These are phyloP conservation scores for Acridotheres tristis DNA, from an alignment of 2,797 vertebrate genomes.

Conservation along the genomic window DNA sequence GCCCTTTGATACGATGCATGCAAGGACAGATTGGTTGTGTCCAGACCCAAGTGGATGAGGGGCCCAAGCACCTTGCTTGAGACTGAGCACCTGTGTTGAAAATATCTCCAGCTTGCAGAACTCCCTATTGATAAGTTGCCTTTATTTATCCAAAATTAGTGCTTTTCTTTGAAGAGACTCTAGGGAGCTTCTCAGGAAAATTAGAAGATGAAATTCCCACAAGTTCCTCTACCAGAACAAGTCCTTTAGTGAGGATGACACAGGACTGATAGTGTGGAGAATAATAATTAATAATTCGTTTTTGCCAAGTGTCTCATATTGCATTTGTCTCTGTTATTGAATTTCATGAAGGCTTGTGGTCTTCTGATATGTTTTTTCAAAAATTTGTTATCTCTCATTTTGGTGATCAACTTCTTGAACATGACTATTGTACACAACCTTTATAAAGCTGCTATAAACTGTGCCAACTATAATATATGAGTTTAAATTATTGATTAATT, in stretches of 20 bases:
- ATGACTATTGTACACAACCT: accelerated
- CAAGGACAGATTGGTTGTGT: neutral
- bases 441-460: neutral
- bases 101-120: neutral
- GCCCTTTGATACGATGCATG: neutral
- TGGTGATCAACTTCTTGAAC: neutral
- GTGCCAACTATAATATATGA: neutral
- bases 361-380: neutral
- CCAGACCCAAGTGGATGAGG: neutral
- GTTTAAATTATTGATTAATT: neutral
- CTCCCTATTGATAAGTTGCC: neutral
- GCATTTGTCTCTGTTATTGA: neutral
- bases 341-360: neutral
- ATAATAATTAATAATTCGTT: neutral
- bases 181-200: neutral
- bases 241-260: neutral
- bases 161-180: neutral
- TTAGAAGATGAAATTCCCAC: neutral
- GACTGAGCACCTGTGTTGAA: neutral
- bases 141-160: neutral
- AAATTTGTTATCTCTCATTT: neutral
- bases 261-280: neutral
- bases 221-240: neutral
- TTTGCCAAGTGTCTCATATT: neutral
- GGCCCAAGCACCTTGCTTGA: neutral